Evolutionary conservation across 64 coral and sea anemone species (phyloP).

Genomic region (Porites australiensis): DNA sequence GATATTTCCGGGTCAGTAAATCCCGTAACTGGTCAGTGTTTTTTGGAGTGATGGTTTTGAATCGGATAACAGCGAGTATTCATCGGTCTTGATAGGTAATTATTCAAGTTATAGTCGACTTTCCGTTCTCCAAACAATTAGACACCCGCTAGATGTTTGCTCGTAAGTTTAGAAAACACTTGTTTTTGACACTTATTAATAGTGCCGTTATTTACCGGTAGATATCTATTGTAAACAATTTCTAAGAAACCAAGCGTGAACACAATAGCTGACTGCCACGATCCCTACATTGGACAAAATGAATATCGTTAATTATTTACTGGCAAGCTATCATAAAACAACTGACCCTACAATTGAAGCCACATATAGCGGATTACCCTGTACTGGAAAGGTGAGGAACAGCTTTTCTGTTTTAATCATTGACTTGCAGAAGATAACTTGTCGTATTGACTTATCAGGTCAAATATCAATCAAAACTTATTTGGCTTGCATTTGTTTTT

Average conservation of each 20-base stretch:
- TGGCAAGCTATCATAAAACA: slow-evolving; percentile 61
- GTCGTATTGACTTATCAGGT: background rate
- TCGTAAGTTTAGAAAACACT: slow-evolving; percentile 34
- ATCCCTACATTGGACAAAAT: slow-evolving; percentile 62
- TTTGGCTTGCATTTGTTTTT: slow-evolving; percentile 14
- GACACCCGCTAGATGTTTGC: slow-evolving; percentile 31
- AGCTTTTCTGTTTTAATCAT: background rate
- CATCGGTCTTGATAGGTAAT: background rate
- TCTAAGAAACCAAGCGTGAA: slow-evolving; percentile 71
- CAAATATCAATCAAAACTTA: slow-evolving; percentile 33
- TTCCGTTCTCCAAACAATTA: slow-evolving; percentile 23
- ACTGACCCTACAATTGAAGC: slow-evolving; percentile 43
- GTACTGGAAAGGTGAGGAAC: slow-evolving; percentile 35
- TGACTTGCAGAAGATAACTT: background rate
- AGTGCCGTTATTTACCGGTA: slow-evolving; percentile 49
- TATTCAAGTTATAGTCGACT: background rate
- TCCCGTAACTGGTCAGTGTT: background rate
- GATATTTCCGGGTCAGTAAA: background rate
- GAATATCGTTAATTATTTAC: slow-evolving; percentile 55
- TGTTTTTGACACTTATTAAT: slow-evolving; percentile 44
- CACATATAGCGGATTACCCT: slow-evolving; percentile 27
- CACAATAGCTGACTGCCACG: slow-evolving; percentile 76
- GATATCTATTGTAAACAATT: slow-evolving; percentile 27
- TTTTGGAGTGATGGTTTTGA: background rate
- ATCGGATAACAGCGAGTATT: background rate